Evolutionary conservation across 2,888 invertebrate species (phyloP).

Genomic region (Gortyna flavago): DNA sequence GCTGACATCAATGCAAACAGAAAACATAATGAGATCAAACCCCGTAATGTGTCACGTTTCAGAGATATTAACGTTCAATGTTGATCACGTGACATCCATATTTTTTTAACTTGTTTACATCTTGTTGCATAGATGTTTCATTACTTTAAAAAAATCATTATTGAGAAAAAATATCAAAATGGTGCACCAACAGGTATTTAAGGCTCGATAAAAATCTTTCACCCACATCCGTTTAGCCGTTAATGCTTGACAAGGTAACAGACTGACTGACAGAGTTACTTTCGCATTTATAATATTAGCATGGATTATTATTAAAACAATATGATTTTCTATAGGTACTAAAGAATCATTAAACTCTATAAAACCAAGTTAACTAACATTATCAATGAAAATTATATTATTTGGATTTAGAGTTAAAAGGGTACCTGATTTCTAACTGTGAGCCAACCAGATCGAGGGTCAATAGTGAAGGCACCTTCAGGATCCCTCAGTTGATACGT

Average conservation of each 20-base stretch:
- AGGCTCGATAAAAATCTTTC: background rate
- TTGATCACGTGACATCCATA: too few relatives aligned
- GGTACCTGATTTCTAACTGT: slow-evolving; percentile 93
- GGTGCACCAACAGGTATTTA: too few relatives aligned
- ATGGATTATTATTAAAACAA: background rate
- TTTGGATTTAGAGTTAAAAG: background rate
- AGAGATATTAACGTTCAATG: too few relatives aligned
- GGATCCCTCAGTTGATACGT: slow-evolving; percentile 93
- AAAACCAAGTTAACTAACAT: background rate
- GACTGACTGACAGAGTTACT: background rate
- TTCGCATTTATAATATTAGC: background rate
- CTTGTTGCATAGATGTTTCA: too few relatives aligned
- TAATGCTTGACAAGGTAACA: background rate
- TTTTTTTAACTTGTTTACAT: too few relatives aligned
- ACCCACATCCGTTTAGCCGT: background rate
- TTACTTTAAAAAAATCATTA: too few relatives aligned
- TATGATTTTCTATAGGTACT: too few relatives aligned
- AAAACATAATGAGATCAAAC: too few relatives aligned
- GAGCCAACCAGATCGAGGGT: slow-evolving; percentile 95
- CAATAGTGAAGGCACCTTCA: slow-evolving; percentile 94
- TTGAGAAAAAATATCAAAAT: too few relatives aligned
- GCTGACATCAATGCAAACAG: too few relatives aligned
- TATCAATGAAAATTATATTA: background rate
- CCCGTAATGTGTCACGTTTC: too few relatives aligned
- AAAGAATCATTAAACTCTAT: background rate